phyloP scores from a whole-genome alignment of 2,888 invertebrate species.

The Diplolepis rosae region DNA sequence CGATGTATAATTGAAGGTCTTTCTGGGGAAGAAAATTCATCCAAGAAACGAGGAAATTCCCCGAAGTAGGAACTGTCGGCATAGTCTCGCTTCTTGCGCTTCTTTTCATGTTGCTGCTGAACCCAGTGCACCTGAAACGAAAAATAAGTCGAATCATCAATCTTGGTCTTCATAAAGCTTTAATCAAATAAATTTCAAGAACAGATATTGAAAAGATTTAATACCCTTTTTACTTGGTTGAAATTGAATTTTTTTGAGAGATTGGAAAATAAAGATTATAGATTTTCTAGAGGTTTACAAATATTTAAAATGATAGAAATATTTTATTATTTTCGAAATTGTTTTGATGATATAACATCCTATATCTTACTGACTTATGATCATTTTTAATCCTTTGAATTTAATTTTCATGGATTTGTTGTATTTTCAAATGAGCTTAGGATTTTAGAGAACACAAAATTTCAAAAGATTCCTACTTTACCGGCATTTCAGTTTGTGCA shows the following conservation, averaged over 20 bases:
- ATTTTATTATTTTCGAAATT: too few relatives aligned
- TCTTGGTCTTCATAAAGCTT: not conserved
- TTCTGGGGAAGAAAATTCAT: conserved; percentile 71
- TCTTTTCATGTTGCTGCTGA: conserved; percentile 94
- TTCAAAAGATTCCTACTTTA: too few relatives aligned
- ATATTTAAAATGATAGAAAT: too few relatives aligned
- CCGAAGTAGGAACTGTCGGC: conserved; percentile 75
- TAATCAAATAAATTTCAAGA: not conserved
- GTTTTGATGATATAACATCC: too few relatives aligned
- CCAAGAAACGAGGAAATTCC: conserved; percentile 68
- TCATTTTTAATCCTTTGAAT: too few relatives aligned
- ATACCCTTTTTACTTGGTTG: not conserved
- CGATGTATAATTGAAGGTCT: conserved; percentile 70
- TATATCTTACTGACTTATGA: too few relatives aligned
- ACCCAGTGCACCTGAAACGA: conserved; percentile 90
- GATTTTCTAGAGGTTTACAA: too few relatives aligned
- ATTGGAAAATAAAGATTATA: too few relatives aligned
- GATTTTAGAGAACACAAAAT: too few relatives aligned
- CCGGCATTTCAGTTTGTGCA: too few relatives aligned
- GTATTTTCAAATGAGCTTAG: too few relatives aligned
- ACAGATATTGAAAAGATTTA: not conserved
- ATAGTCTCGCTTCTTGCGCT: conserved; percentile 91
- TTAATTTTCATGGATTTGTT: too few relatives aligned
- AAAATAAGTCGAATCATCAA: conserved; percentile 17
- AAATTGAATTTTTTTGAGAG: not conserved